phyloP scores from a whole-genome alignment of 2,888 invertebrate genomes.

The Sarcophaga caerulescens region DNA sequence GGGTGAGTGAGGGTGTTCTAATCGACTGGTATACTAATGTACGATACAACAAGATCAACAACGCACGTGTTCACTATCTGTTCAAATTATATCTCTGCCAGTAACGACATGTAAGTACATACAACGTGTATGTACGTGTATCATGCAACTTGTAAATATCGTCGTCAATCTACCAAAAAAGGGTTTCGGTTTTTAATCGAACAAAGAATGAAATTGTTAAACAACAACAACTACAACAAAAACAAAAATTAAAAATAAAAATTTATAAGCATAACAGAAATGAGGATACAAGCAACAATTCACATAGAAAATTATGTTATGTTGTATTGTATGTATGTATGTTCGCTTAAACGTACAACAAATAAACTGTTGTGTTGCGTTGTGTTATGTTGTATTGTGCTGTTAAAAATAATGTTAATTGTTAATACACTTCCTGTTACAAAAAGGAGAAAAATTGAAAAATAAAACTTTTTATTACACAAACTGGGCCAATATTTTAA shows the following conservation, averaged over 20 bases:
- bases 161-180: neutral
- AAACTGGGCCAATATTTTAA: constrained; percentile 38
- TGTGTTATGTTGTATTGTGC: neutral
- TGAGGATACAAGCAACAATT: constrained; percentile 60
- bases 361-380: constrained; percentile 1
- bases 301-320: constrained; percentile 42
- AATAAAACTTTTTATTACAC: constrained; percentile 20
- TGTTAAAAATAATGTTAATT: constrained; percentile 33
- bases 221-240: neutral
- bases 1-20: constrained; percentile 18
- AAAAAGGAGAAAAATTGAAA: constrained; percentile 13
- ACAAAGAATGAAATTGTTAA: neutral
- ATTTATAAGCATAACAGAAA: neutral
- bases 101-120: neutral
- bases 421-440: constrained; percentile 48
- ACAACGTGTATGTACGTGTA: neutral
- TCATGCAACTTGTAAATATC: too few relatives aligned
- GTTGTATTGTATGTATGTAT: neutral
- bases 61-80: constrained; percentile 60
- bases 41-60: constrained; percentile 12
- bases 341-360: neutral
- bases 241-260: neutral
- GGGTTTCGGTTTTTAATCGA: neutral
- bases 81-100: neutral
- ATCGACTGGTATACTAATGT: too few relatives aligned